Evolutionary conservation across 2,888 invertebrate genomes (phyloP).

Genomic region (Polymixis flavicincta): DNA sequence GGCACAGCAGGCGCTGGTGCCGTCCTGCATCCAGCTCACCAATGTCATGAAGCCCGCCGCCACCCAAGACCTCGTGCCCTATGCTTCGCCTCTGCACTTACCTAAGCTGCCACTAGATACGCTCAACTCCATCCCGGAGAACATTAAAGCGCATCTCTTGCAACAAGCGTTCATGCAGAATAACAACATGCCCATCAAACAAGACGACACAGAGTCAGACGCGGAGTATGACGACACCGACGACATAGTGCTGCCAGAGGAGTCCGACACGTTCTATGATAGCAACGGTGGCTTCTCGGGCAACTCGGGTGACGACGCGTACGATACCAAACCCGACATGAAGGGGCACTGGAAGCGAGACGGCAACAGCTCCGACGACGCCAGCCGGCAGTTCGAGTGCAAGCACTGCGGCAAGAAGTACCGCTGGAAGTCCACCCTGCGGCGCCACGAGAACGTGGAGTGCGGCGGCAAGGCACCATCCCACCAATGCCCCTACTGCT

Average conservation of each 20-base stretch:
- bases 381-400: slow-evolving; percentile 93
- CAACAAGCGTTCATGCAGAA: slow-evolving; percentile 85
- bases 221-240: slow-evolving; percentile 88
- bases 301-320: slow-evolving; percentile 59
- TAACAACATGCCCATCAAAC: slow-evolving; percentile 81
- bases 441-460: slow-evolving; percentile 95
- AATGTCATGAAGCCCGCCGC: slow-evolving; percentile 70
- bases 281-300: slow-evolving; percentile 59
- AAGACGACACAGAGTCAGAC: slow-evolving; percentile 89
- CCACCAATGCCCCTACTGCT: slow-evolving; percentile 95
- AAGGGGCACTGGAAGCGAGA: slow-evolving; percentile 78
- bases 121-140: slow-evolving; percentile 75
- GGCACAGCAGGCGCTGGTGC: slow-evolving; percentile 78
- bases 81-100: slow-evolving; percentile 57
- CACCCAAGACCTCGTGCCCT: slow-evolving; percentile 63
- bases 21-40: slow-evolving; percentile 78
- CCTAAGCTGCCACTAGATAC: slow-evolving; percentile 69
- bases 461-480: slow-evolving; percentile 96
- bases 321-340: slow-evolving; percentile 70
- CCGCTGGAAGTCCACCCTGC: slow-evolving; percentile 96
- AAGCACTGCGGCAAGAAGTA: slow-evolving; percentile 96
- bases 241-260: slow-evolving; percentile 88
- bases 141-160: slow-evolving; percentile 81
- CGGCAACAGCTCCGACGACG: slow-evolving; percentile 86
- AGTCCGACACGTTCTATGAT: slow-evolving; percentile 79